Conservation (phyloP, 2,888 invertebrate genomes). For the Lasioglossum lativentre region DNA sequence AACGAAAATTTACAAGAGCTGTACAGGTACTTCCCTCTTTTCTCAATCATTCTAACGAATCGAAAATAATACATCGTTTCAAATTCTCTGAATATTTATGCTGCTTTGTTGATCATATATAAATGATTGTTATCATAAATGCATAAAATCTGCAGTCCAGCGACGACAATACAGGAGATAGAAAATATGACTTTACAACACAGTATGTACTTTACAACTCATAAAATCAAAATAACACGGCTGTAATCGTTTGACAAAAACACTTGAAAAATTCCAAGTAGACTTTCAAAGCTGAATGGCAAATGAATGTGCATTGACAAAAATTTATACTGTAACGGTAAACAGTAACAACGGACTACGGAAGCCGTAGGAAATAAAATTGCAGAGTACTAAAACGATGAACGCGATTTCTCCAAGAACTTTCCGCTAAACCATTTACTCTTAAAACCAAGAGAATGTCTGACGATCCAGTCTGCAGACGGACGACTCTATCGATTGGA, state of each 20-base stretch:
- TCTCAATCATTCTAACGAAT: not conserved
- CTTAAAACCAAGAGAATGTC: not conserved
- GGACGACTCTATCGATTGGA: not conserved
- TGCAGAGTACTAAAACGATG: not conserved
- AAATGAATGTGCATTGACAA: not conserved
- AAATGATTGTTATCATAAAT: not conserved
- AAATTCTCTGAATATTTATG: not conserved
- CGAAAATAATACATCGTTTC: no score
- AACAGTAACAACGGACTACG: not conserved
- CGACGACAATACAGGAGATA: not conserved
- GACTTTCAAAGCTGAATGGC: not conserved
- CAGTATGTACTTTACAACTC: no score
- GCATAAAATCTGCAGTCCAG: not conserved
- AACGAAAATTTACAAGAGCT: not conserved
- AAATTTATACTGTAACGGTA: not conserved
- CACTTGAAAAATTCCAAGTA: not conserved
- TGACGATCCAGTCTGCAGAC: not conserved
- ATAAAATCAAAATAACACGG: not conserved
- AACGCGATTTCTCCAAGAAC: not conserved
- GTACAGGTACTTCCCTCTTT: not conserved
- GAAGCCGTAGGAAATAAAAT: not conserved
- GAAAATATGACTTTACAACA: not conserved
- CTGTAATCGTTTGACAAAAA: not conserved
- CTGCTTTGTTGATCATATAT: not conserved
- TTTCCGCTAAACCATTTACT: not conserved